Evolutionary conservation across 2,888 invertebrate genomes (phyloP).

Genomic region (Xestia ashworthii): DNA sequence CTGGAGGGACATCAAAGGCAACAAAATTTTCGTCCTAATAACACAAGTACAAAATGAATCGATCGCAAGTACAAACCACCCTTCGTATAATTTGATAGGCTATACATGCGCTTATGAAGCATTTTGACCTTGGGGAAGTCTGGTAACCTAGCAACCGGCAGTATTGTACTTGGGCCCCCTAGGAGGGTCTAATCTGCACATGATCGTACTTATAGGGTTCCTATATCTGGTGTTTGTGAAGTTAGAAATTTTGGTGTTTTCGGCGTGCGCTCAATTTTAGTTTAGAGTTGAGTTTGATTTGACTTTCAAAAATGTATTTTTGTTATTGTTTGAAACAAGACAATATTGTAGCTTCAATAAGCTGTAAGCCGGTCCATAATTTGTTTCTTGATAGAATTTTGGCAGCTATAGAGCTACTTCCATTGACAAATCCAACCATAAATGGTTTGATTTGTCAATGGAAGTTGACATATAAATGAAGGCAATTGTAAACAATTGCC

Average conservation of each 20-base stretch:
- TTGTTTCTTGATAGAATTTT: background rate
- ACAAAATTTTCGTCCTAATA: constrained; percentile 69
- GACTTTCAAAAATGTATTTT: background rate
- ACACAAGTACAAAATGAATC: constrained; percentile 75
- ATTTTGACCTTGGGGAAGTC: constrained; percentile 87
- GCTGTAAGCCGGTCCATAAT: fast-evolving
- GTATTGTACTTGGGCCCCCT: constrained; percentile 85
- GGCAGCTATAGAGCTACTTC: fast-evolving
- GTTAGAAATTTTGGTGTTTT: constrained; percentile 73
- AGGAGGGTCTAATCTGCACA: constrained; percentile 82
- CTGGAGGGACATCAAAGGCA: constrained; percentile 61
- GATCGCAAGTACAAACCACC: constrained; percentile 73
- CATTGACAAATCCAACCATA: background rate
- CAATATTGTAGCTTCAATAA: background rate
- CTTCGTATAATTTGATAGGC: constrained; percentile 80
- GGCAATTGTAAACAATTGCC: too few species aligned
- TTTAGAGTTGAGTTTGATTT: background rate
- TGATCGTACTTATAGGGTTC: constrained; percentile 86
- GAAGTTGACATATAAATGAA: too few species aligned
- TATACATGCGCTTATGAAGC: constrained; percentile 82
- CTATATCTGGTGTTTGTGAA: constrained; percentile 79
- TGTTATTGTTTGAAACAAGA: background rate
- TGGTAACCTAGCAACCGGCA: constrained; percentile 88
- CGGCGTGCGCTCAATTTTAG: constrained; percentile 41
- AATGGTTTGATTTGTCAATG: too few species aligned